phyloP scores from a whole-genome alignment of 2,888 invertebrate genomes.

The Charanyca ferruginea region DNA sequence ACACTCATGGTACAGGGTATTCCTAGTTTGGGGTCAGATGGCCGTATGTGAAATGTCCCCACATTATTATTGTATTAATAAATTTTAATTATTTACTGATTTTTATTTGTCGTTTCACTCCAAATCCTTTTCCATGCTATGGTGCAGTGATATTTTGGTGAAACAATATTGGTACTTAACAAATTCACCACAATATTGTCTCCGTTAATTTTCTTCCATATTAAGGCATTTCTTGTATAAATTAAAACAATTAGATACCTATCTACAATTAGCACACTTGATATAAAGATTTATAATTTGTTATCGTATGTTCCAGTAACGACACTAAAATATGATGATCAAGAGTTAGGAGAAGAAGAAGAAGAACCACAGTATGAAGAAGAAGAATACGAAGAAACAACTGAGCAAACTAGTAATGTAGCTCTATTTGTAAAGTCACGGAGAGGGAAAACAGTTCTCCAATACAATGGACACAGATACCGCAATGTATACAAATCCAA shows the following conservation, averaged over 20 bases:
- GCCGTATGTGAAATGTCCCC: too few species aligned
- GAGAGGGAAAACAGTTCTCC: conserved; percentile 77
- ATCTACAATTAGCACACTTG: neutral
- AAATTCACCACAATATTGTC: neutral
- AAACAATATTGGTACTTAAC: conserved; percentile 7
- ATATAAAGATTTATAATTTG: conserved; percentile 4
- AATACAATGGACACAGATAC: conserved; percentile 79
- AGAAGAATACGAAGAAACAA: conserved; percentile 31
- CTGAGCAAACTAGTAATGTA: conserved; percentile 53
- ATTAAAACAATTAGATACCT: neutral
- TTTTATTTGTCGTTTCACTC: neutral
- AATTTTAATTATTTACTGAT: conserved; percentile 1
- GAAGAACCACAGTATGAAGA: conserved; percentile 17
- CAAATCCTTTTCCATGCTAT: neutral
- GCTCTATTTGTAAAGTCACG: conserved; percentile 77
- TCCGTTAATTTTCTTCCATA: neutral
- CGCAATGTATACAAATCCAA: conserved; percentile 77
- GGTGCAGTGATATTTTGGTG: neutral
- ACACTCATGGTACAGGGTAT: too few species aligned
- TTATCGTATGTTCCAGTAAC: conserved; percentile 31
- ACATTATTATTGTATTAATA: conserved; percentile 29
- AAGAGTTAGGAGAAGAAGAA: conserved; percentile 9
- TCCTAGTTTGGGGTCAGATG: too few species aligned
- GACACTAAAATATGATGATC: neutral
- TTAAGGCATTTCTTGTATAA: neutral